These are phyloP conservation scores for Drosophila ogumai DNA, from an alignment of 1,140 invertebrate genomes.

Conservation along the genomic window DNA sequence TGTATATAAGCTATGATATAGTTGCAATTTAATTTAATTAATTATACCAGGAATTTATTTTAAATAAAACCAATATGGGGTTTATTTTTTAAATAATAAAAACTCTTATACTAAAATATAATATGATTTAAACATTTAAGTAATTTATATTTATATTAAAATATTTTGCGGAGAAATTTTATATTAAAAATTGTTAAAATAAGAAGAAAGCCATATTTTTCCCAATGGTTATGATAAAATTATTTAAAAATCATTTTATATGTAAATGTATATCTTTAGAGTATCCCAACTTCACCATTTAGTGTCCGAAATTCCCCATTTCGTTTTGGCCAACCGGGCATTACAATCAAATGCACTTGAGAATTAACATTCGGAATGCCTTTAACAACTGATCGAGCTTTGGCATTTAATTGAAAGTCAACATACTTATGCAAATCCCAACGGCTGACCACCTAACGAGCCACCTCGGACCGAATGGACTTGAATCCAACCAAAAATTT, in stretches of 20 bases:
- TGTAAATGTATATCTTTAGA: neutral
- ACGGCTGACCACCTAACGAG: slow-evolving; percentile 53
- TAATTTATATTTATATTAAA: too few relatives aligned
- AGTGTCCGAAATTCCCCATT: neutral
- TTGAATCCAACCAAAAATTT: slow-evolving; percentile 39
- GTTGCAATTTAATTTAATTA: neutral
- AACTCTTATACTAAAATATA: neutral
- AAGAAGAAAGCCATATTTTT: neutral
- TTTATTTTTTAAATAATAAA: neutral
- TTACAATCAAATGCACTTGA: slow-evolving; percentile 72
- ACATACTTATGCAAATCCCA: slow-evolving; percentile 79
- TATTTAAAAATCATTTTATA: neutral
- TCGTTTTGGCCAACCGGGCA: slow-evolving; percentile 4
- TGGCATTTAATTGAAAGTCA: slow-evolving; percentile 81
- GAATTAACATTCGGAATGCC: slow-evolving; percentile 82
- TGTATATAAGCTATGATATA: neutral
- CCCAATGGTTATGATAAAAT: neutral
- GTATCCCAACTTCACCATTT: neutral
- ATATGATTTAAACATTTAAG: neutral
- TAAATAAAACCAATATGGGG: neutral
- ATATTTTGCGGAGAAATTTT: too few relatives aligned
- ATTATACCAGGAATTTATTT: too few relatives aligned
- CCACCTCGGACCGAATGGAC: slow-evolving; percentile 22
- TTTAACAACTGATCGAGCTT: slow-evolving; percentile 68
- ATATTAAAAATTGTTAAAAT: neutral